Evolutionary conservation across 2,888 invertebrate genomes (phyloP), one percentile per base, ranked within the genome.

Genomic region (Coenonympha glycerion): DNA sequence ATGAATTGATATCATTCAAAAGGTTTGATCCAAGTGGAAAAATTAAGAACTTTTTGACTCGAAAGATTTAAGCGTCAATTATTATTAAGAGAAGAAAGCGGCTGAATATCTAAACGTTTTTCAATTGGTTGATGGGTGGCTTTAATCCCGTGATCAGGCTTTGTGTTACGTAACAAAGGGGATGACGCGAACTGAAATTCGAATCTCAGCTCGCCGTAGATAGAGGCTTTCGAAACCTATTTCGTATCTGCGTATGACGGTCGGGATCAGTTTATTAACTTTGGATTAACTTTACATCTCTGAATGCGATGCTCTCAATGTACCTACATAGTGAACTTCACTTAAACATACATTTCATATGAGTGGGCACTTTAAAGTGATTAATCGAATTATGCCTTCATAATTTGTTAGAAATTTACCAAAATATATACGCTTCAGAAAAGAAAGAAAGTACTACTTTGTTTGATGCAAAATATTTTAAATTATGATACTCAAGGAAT

Each of bases 181-280:
- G 34, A 50, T 52, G 47, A 40, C 55, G 52, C 39, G 42, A 52
- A 46, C 53, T 48, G 52, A 52, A 48, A 56, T 50, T 44, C 30
- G 26, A 47, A 47, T 47, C 39, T 41, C 31, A 24, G 22, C 26
- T 47, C 31, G 33, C 26, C 22, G 19, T 30, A 30, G 33, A 47
- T 30, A 30, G 39, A 47, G 22, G 33, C 11, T 34, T 33, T 13
- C 31, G 22, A 36, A 50, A 44, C 39, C 41, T 36, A 53, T 47
- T 56, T 40, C 41, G 33, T 30, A 30, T 37, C 15, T 37, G 46
- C 28, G 26, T 28, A 11, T 28, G 19, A 37, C 26, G 18, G 45
- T 13, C 2, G 24, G 26, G 18, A 26, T 26, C 36, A n/a, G 36
- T 37, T 46, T 46, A 28, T 37, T 46, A 26, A 33, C 19, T 41